A percentile compares a stretch with the other conserved stretches of the same genome.
Evolutionary conservation across 2,797 vertebrate species (phyloP).

Genomic region (Sarcophilus harrisii): DNA sequence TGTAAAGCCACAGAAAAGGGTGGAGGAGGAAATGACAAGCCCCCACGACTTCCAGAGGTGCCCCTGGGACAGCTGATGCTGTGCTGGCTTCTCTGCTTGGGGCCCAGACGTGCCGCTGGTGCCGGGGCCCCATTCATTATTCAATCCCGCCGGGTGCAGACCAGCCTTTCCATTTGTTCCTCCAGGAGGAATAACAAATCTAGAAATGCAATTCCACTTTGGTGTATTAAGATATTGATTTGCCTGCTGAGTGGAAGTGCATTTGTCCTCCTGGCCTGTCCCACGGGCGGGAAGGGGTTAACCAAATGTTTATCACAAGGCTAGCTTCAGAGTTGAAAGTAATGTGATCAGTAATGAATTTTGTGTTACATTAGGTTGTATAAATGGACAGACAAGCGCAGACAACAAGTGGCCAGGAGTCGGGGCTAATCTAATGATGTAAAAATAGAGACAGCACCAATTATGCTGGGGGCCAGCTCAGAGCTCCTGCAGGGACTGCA

Average conservation of each 20-base stretch:
- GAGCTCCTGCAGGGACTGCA: conserved; percentile 93
- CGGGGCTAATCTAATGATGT: conserved; percentile 99
- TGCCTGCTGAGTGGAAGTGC: conserved; percentile 84
- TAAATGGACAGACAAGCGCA: conserved; percentile 95
- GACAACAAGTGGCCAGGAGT: conserved; percentile 98
- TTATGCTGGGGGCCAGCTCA: conserved; percentile 93
- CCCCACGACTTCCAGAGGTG: conserved; percentile 69
- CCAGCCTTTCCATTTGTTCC: conserved; percentile 82
- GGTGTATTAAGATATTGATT: conserved; percentile 88
- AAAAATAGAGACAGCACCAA: conserved; percentile 96
- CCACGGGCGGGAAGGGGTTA: conserved; percentile 88
- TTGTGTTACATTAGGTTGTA: conserved; percentile 99
- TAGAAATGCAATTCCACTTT: conserved; percentile 87
- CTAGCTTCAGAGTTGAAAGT: conserved; percentile 94
- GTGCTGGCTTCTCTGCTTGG: conserved; percentile 79
- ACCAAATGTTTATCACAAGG: conserved; percentile 93
- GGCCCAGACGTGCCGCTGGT: conserved; percentile 73
- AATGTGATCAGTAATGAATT: conserved; percentile 99
- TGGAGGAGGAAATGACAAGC: conserved; percentile 70
- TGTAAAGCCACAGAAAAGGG: conserved; percentile 62
- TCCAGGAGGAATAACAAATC: conserved; percentile 85
- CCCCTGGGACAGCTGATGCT: conserved; percentile 72
- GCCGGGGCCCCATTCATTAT: conserved; percentile 83
- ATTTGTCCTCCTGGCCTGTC: conserved; percentile 81
- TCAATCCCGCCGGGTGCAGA: conserved; percentile 82